Evolutionary conservation across 2,113 vertebrate genomes (phyloP), one percentile per base, ranked within the genome.

Genomic region (Tringa solitaria): DNA sequence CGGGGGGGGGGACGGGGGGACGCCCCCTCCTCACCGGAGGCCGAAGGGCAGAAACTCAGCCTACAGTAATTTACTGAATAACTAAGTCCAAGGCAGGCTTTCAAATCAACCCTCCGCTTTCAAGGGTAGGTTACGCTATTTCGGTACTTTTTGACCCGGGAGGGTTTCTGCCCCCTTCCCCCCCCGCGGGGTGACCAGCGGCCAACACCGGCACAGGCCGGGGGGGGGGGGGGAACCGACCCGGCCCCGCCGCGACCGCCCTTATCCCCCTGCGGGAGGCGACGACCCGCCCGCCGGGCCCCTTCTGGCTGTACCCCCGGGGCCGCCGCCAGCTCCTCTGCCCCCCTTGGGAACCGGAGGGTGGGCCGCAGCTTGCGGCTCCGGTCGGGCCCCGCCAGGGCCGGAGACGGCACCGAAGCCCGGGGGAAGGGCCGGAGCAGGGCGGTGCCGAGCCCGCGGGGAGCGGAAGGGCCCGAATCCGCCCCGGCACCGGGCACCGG

Each of bases 91-190:
- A 50, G 33, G 35, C 10, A 30, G 53, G 35, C 24, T 24, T 59
- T 37, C n/a, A 51, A 33, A 51, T 3, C 18, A 14, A 9, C 67
- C 37, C 39, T 23, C 32, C 13, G 0, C 28, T 59, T 15, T 13
- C 57, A 28, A 9, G 32, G 5, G 18, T 0, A 12, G 10, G 5
- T 80, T 3, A 26, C 16, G 0, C 43, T 1, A 4, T 15, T 50
- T 16, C 15, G 7, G 48, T 4, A 19, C 8, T 16, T 59, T 22
- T 22, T 19, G 16, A 4, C 32, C 6, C 1, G 10, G 10, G 51
- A 10, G 61, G 14, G 24, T 1, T 28, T 26, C 9, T 18, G 20
- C 35, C 48, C 6, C 72, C 6, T 32, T 32, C 45, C 14, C 4
- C 26, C 51, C 35, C 43, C 3, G 81, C 65, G 20, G 35, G 48